Percentiles rank a stretch among this genome's conserved stretches.
phyloP scores from a whole-genome alignment of 92 coral and sea anemone genomes.

The Palythoa heliodiscus region DNA sequence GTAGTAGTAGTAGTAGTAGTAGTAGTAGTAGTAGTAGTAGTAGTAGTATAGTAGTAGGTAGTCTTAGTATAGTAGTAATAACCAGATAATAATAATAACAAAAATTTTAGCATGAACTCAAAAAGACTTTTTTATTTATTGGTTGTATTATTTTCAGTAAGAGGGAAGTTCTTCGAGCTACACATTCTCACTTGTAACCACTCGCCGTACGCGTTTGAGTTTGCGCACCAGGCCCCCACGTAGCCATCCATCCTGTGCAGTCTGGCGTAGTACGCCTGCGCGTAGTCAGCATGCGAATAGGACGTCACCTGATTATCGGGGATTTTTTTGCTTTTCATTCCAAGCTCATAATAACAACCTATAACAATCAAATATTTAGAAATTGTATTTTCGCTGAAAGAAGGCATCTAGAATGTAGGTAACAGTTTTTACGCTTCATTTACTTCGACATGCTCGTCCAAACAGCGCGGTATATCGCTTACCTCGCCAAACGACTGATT shows the following conservation, averaged over 20 bases:
- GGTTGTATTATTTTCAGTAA: background rate
- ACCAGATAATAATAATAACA: no score
- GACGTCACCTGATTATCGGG: constrained; percentile 60
- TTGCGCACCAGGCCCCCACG: constrained; percentile 85
- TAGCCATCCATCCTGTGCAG: constrained; percentile 66
- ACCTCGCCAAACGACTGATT: no score
- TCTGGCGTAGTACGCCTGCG: constrained; percentile 71
- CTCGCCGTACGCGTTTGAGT: constrained; percentile 55
- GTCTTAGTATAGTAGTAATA: no score
- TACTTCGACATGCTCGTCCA: no score
- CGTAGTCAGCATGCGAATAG: constrained; percentile 47
- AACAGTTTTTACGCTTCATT: no score
- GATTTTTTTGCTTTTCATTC: constrained; percentile 67
- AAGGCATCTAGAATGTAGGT: no score
- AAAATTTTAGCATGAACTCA: background rate
- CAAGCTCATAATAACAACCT: constrained; percentile 75
- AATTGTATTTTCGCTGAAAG: background rate
- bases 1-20: background rate
- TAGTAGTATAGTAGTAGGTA: no score
- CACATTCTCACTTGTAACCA: constrained; percentile 65
- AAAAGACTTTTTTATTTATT: no score
- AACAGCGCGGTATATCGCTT: no score
- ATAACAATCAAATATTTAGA: background rate
- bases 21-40: no score
- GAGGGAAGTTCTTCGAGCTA: no score